phyloP scores from a whole-genome alignment of 2,113 vertebrate genomes.

The Murina feae region DNA sequence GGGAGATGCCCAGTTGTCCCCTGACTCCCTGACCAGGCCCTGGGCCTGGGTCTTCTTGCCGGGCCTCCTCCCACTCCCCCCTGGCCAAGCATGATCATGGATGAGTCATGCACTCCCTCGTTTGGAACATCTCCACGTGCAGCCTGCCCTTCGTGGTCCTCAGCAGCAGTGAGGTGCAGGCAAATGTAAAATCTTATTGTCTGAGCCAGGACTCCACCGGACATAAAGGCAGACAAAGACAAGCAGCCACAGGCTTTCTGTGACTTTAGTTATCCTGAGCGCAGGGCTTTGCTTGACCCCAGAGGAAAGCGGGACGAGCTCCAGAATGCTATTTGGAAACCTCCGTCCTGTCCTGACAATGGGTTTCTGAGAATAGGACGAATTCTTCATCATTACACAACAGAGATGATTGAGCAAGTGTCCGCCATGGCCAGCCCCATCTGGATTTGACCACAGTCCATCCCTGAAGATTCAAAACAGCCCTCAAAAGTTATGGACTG shows the following conservation, averaged over 20 bases:
- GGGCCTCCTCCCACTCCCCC: background rate
- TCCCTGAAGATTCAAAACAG: background rate
- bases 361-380: conserved; percentile 18
- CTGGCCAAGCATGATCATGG: too few relatives aligned
- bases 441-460: background rate
- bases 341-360: background rate
- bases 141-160: rapidly evolving
- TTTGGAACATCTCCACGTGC: background rate
- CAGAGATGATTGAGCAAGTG: background rate
- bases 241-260: background rate
- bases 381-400: background rate
- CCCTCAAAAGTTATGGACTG: background rate
- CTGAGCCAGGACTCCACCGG: background rate
- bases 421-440: background rate
- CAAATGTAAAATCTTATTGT: background rate
- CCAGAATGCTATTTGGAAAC: conserved; percentile 29
- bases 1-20: background rate
- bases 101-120: background rate
- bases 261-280: background rate
- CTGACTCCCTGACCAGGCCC: background rate
- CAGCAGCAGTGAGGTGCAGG: background rate
- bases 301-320: background rate
- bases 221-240: background rate
- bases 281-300: background rate
- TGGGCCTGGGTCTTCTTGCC: background rate